Base-by-base conservation (phyloP, 2,888 invertebrate species). In the Lasioglossum calceatum region DNA sequence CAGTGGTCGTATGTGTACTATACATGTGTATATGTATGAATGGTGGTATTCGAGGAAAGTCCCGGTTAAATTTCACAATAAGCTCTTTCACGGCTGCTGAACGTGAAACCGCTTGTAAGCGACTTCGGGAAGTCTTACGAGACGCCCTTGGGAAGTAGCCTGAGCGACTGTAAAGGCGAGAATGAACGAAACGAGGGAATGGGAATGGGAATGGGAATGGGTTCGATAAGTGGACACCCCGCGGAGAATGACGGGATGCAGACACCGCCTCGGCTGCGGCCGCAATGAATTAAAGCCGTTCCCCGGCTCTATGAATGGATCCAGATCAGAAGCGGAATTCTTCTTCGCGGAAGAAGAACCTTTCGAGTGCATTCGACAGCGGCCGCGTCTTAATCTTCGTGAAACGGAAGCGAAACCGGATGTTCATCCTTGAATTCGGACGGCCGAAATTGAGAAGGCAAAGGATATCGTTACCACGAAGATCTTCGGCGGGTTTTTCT, bases 151-250 rank as follows among this genome's bases (percentile, higher is more conserved):
- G 87, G 75, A 77, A 85, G 82, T 84, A 67, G 86, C 77, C 78
- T 50, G 83, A 76, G 76, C 77, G 58, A 77, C 81, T 76, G 86
- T 87, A 73, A 90, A 86, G 85, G 81, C 85, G 84, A 88, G 88
- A 89, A 88, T 64, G 84, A 81, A 75, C 88, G 83, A 88, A 67
- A 81, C 74, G 78, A 86, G 84, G 77, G 82, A 88, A 82, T 70
- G 86, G 77, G 77, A 84, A 84, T 58, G 79, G 81, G 36, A 32
- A 32, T 32, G 32, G 32, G 32, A 32, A 32, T 32, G 32, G 81
- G 70, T 79, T 81, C 83, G 89, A 89, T 85, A 89, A 90, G 89
- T 88, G 90, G 89, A 85, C 89, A 87, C 84, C 89, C 85, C 61
- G 74, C 58, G 50, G 85, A 74, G 87, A 86, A 86, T 90, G 90